phyloP scores from a whole-genome alignment of 2,797 vertebrate genomes.

The Argentina silus region DNA sequence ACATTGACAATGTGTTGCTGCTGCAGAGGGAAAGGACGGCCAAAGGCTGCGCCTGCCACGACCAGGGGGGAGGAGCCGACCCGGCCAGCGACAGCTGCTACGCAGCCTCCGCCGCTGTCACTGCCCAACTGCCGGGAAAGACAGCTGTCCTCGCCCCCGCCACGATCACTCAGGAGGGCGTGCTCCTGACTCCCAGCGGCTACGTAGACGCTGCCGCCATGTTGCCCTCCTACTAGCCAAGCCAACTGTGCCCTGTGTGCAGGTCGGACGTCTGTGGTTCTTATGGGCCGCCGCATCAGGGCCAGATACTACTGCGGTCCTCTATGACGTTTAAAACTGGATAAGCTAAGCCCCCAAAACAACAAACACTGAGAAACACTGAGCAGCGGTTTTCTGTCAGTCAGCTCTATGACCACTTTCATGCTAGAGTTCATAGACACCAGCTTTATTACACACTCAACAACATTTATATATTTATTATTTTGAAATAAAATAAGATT shows the following conservation, averaged over 20 bases:
- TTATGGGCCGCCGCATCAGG: neutral
- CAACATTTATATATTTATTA: neutral
- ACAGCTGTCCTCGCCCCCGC: slow-evolving; percentile 39
- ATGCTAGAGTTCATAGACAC: neutral
- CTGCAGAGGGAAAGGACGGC: slow-evolving; percentile 74
- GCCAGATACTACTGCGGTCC: neutral
- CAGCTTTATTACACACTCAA: neutral
- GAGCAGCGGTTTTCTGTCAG: slow-evolving; percentile 1
- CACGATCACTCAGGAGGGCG: slow-evolving; percentile 43
- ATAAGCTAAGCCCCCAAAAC: neutral
- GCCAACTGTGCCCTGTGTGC: neutral
- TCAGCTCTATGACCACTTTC: neutral
- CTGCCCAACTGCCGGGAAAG: slow-evolving; percentile 63
- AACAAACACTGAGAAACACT: neutral
- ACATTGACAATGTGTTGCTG: slow-evolving; percentile 78
- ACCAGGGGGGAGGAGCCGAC: slow-evolving; percentile 46
- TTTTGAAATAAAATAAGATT: neutral
- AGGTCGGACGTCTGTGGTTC: too few species aligned
- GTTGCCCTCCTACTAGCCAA: slow-evolving; percentile 50
- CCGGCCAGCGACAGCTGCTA: slow-evolving; percentile 25
- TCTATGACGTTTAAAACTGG: neutral
- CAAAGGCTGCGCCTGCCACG: slow-evolving; percentile 39
- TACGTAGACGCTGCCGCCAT: slow-evolving; percentile 87
- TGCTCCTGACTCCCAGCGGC: slow-evolving; percentile 67
- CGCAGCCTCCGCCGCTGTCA: slow-evolving; percentile 24